Base-by-base conservation (phyloP, 1,140 invertebrate genomes). In the Apis laboriosa region DNA sequence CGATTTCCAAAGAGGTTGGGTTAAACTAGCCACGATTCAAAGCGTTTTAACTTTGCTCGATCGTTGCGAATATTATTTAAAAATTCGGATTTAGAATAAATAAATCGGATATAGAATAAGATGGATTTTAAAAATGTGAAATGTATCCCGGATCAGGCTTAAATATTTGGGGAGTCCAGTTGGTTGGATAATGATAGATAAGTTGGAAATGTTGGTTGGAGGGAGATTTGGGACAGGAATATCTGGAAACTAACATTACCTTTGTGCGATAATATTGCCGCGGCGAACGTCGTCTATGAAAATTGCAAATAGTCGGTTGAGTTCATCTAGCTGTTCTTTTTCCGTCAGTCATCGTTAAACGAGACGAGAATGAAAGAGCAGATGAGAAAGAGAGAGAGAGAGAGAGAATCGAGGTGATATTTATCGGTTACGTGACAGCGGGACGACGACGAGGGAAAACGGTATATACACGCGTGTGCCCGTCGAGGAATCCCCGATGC, bases 131-230 rank as follows among this genome's bases (percentile, higher is more conserved):
- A 43, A 3, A 43, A 43, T 43, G 34, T 43, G 5, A 3, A 43
- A 43, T 4, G 34, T 34, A 34, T 34, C 34, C 34, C 11, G 28
- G n/a, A 21, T 60, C 55, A n/a, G 0, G 21, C 1, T 73, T 28
- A 73, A 73, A 58, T 60, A 73, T 73, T 58, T 73, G 55, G n/a
- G 53, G 1, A 60, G 19, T 24, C 12, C 28, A 73, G 12, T 73
- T 4, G 28, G 13, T 43, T 11, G 7, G 15, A 43, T n/a, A n/a
- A 73, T n/a, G 71, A 73, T 58, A n/a, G 71, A 21, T 55, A 21
- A 43, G 34, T 43, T 43, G 34, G 34, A 43, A 43, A 43, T 43
- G n/a, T n/a, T n/a, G 34, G 0, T 43, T 43, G 34, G 34, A 8
- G 34, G 34, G 2, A 7, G 5, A 43, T 43, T 43, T 7, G 34